Base-by-base conservation (phyloP, 2,797 vertebrate species). In the Alexandromys oeconomus region DNA sequence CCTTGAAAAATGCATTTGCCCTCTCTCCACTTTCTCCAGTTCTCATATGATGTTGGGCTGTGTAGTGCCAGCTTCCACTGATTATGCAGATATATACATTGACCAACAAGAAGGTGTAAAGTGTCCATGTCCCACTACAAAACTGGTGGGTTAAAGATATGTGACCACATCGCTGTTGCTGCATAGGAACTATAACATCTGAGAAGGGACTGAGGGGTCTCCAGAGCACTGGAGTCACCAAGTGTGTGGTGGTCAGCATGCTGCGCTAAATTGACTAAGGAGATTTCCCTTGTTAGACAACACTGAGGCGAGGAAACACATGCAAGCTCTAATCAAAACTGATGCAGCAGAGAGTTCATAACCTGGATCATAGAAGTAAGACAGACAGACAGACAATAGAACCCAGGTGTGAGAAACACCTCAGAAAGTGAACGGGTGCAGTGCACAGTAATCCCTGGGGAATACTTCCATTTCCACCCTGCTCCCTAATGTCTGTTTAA, bases 271-370 rank as follows among this genome's bases (percentile, higher is more conserved):
- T n/a, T 17, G 67, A 27, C 40, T 82, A 57, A 96, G 48, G 14
- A 34, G 17, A 14, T 97, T 95, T 93, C 93, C 46, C 11, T 2
- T 69, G 85, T 82, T 97, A 85, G n/a, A 95, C 96, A 29, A n/a
- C 48, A 34, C 1, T n/a, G 43, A 34, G 13, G 63, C 10, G 21
- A 59, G 57, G 86, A 95, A 40, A 54, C 1, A 8, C 81, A n/a
- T 63, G 15, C 8, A 31, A 54, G 25, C 93, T 67, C 88, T 93
- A 92, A 31, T 93, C 80, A 91, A 97, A 96, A 96, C 1, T 29
- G 84, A 69, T 97, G 0, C 27, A 63, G 11, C 40, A 74, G 87
- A 90, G 89, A 63, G 88, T 97, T 96, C 93, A 67, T 81, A 96
- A 57, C 80, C 74, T 77, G 93, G 67, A 95, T 89, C n/a, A 89